Percentiles rank a stretch among this genome's conserved stretches.
Evolutionary conservation across 2,113 vertebrate genomes (phyloP).

Genomic region (Neomonachus schauinslandi): DNA sequence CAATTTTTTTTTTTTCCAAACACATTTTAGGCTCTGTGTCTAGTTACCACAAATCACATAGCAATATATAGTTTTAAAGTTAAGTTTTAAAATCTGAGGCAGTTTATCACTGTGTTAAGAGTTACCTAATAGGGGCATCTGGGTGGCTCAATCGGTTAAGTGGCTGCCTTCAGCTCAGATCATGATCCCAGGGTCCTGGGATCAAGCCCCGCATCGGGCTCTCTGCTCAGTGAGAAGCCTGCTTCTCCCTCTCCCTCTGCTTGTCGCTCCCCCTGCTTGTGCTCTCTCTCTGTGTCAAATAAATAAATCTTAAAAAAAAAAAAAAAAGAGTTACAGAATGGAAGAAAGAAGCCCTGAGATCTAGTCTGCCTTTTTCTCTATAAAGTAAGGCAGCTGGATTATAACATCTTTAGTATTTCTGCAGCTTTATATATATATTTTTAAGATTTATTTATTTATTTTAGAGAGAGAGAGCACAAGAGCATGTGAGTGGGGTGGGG

Average conservation of each 20-base stretch:
- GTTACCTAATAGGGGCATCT: too few species aligned
- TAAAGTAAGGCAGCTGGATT: background rate
- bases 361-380: background rate
- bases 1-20: background rate
- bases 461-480: background rate
- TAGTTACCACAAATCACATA: background rate
- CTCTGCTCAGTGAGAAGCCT: too few species aligned
- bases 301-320: too few species aligned
- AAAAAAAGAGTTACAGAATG: background rate
- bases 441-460: background rate
- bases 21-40: background rate
- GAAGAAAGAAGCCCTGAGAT: background rate
- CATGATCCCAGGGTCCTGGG: too few species aligned
- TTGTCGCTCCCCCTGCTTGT: too few species aligned
- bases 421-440: background rate
- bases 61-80: background rate
- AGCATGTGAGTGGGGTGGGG: rapidly evolving
- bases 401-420: background rate
- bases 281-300: too few species aligned
- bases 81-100: background rate
- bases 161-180: too few species aligned
- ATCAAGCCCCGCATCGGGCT: too few species aligned
- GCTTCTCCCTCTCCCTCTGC: too few species aligned
- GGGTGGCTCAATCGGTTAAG: too few species aligned
- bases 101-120: background rate